These are phyloP conservation scores for Moxostoma hubbsi DNA, from an alignment of 2,797 vertebrate species.

Conservation along the genomic window DNA sequence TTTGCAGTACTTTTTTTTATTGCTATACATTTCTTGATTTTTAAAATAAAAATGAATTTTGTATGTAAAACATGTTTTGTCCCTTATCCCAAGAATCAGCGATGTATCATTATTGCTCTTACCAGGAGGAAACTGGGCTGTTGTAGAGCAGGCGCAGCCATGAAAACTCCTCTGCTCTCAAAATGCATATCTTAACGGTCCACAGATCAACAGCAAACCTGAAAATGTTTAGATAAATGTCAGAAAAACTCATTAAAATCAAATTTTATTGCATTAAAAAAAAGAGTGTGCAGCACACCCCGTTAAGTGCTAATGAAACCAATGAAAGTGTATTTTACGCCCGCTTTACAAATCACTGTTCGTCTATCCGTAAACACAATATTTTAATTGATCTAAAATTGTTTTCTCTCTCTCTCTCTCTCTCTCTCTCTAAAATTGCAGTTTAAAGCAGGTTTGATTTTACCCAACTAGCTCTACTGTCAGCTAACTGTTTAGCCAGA, in stretches of 20 bases:
- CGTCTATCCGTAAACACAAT: neutral
- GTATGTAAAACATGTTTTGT: no score
- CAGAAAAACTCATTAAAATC: neutral
- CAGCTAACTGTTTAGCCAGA: constrained; percentile 22
- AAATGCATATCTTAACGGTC: neutral
- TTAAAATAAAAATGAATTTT: no score
- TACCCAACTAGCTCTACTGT: constrained; percentile 27
- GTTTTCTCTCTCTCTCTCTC: no score
- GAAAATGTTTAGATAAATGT: neutral
- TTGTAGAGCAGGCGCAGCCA: constrained; percentile 82
- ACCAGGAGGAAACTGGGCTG: constrained; percentile 89
- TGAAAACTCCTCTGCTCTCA: constrained; percentile 45
- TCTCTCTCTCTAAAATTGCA: neutral
- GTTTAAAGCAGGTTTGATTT: neutral
- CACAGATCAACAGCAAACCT: constrained; percentile 4
- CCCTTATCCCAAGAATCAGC: no score
- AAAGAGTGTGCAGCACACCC: neutral
- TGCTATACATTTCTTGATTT: no score
- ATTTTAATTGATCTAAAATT: neutral
- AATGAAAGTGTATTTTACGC: neutral
- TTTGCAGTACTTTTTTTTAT: no score
- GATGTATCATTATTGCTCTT: constrained; percentile 46
- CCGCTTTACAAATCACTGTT: neutral
- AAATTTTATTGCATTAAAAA: neutral
- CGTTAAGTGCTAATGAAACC: neutral